These are phyloP conservation scores for Trachemys scripta DNA, from an alignment of 2,113 vertebrate species.

Conservation along the genomic window DNA sequence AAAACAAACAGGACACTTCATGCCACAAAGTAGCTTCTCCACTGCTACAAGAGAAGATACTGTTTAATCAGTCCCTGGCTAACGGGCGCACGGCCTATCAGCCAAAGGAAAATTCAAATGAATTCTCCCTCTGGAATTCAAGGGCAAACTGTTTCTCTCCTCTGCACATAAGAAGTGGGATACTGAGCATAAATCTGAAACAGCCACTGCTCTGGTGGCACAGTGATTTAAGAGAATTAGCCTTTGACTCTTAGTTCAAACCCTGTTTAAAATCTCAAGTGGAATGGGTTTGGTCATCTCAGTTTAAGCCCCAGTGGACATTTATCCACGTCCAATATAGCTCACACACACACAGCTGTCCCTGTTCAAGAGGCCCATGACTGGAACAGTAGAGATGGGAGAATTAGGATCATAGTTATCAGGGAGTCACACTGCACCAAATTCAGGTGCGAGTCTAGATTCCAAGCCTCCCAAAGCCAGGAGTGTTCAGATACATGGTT, in stretches of 20 bases:
- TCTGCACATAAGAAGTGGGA: background rate
- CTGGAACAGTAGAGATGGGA: background rate
- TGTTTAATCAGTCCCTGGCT: background rate
- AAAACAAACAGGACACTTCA: background rate
- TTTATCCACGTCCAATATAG: background rate
- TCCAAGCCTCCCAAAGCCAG: fast-evolving
- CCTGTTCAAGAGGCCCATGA: background rate
- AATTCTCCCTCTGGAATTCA: background rate
- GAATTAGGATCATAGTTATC: fast-evolving
- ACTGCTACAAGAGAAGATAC: background rate
- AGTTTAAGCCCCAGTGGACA: background rate
- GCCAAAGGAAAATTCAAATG: background rate
- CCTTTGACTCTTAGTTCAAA: background rate
- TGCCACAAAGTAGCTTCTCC: background rate
- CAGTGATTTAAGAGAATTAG: background rate
- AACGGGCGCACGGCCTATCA: background rate
- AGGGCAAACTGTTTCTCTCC: background rate
- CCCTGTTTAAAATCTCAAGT: background rate
- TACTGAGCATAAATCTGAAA: background rate
- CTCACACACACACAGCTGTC: background rate
- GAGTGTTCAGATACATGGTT: fast-evolving
- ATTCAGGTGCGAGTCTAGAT: background rate
- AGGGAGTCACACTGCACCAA: background rate
- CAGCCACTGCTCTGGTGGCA: background rate
- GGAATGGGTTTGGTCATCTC: background rate